Base-by-base conservation (phyloP, 2,113 vertebrate species). In the Xiphophorus maculatus region DNA sequence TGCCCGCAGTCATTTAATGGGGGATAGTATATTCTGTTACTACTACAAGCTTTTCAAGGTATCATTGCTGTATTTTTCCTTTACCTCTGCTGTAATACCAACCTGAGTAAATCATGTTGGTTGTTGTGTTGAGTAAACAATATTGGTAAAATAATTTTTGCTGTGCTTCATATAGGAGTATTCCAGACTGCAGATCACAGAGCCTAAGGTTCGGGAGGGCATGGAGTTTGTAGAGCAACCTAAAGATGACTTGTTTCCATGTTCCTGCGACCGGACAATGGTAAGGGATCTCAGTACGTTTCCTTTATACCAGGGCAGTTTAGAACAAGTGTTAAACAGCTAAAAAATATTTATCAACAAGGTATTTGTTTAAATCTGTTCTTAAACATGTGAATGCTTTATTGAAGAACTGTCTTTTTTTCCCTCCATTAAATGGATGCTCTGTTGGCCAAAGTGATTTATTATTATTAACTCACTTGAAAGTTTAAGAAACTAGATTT, bases 11-110 rank as follows among this genome's bases (percentile, higher is more conserved):
- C 92, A 96, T 70, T 97, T 99, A 42, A 98, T 97, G 96, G 97
- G 96, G 9, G 96, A 98, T 87, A 91, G 92, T 30, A 93, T 99
- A 92, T 98, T 99, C 89, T 99, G 97, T 84, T 99, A 99, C 82
- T 98, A 99, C 92, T 96, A 96, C 93, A 97, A 95, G 88, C 97
- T 99, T 78, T 96, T 98, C 83, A 94, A 97, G 96, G 98, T 99
- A 92, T 94, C 14, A 13, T 66, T 74, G 63, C 8, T 61, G 14
- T 44, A 42, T 14, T 74, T 76, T 15, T 74, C 63, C 6, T 61
- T 14, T 44, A 35, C 17, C 72, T 71, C 3, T 54, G 10, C 22
- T 2, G 17, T 14, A n/a, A 35, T 6, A 69, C 11, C n/a, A 37
- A 17, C 33, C 48, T 33, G 10, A 33, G 6, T 9, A 5, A 1